A percentile compares a stretch with the other conserved stretches of the same genome.
Evolutionary conservation across 2,797 vertebrate genomes (phyloP).

Genomic region (Sebastes kiyomatsui): DNA sequence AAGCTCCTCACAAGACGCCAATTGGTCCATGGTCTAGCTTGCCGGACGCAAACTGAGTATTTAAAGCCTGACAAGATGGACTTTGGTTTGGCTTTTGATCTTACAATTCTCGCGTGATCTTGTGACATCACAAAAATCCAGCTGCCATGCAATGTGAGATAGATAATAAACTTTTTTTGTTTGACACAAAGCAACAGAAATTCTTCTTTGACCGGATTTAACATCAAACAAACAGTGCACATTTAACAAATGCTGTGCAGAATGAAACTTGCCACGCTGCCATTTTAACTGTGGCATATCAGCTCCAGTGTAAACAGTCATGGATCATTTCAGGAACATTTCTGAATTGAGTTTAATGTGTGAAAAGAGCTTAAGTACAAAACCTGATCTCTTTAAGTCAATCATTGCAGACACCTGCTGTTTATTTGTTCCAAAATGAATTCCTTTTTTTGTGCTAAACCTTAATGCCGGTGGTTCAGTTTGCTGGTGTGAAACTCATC

Average conservation of each 20-base stretch:
- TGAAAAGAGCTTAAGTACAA: slow-evolving; percentile 21
- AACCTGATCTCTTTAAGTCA: not conserved
- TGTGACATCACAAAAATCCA: too few species aligned
- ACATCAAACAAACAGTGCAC: too few species aligned
- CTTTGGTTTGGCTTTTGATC: too few species aligned
- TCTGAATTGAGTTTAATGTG: not conserved
- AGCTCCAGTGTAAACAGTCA: not conserved
- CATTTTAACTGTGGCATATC: not conserved
- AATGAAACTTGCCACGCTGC: not conserved
- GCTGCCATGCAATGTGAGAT: too few species aligned
- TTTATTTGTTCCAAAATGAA: not conserved
- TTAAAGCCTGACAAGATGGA: too few species aligned
- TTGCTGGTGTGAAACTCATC: not conserved
- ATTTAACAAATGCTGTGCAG: not conserved
- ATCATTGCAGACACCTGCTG: not conserved
- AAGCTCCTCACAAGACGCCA: too few species aligned
- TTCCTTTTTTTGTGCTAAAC: not conserved
- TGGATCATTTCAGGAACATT: not conserved
- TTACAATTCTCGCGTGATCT: accelerated
- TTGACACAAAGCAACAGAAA: too few species aligned
- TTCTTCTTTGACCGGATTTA: too few species aligned
- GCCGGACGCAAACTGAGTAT: too few species aligned
- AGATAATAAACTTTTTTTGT: too few species aligned
- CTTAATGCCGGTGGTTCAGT: not conserved
- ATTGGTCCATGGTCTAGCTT: too few species aligned